Evolutionary conservation across 2,113 vertebrate species (phyloP).

Genomic region (Amblyopsis rosae): DNA sequence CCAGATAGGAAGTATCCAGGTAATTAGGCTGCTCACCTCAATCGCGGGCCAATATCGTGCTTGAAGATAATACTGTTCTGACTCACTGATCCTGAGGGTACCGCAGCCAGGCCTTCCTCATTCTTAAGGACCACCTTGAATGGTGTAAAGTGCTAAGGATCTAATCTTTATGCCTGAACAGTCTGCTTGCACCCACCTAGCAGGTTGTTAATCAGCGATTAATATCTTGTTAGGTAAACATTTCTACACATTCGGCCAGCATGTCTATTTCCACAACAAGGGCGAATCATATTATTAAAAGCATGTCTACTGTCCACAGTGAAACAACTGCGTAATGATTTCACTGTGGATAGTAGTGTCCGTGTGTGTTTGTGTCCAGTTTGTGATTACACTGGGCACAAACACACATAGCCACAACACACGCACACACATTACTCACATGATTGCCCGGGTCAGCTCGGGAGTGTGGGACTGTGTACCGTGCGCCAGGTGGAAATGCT

Average conservation of each 20-base stretch:
- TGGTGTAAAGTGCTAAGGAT: constrained; percentile 40
- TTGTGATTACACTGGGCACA: background rate
- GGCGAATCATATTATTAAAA: constrained; percentile 36
- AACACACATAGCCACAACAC: background rate
- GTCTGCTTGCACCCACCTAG: constrained; percentile 55
- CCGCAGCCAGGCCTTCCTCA: constrained; percentile 20
- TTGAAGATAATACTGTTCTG: constrained; percentile 68
- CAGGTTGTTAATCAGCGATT: constrained; percentile 48
- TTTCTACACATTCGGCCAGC: constrained; percentile 5
- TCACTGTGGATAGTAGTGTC: no score
- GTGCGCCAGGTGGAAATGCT: constrained; percentile 46
- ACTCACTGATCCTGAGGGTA: constrained; percentile 60
- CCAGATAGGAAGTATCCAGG: constrained; percentile 70
- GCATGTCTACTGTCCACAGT: constrained; percentile 9
- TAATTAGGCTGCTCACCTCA: constrained; percentile 69
- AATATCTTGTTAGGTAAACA: constrained; percentile 10
- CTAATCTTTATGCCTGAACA: constrained; percentile 51
- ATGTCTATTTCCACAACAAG: background rate
- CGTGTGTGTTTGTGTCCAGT: no score
- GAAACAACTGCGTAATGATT: constrained; percentile 3
- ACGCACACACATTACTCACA: constrained; percentile 40
- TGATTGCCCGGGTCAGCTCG: constrained; percentile 47
- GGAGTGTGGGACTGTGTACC: constrained; percentile 45
- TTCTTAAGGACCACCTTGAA: constrained; percentile 45
- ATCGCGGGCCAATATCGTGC: constrained; percentile 72